A percentile compares a stretch with the other conserved stretches of the same genome.
These are phyloP conservation scores for Plagiodera versicolora DNA, from an alignment of 2,888 invertebrate species.

Conservation along the genomic window DNA sequence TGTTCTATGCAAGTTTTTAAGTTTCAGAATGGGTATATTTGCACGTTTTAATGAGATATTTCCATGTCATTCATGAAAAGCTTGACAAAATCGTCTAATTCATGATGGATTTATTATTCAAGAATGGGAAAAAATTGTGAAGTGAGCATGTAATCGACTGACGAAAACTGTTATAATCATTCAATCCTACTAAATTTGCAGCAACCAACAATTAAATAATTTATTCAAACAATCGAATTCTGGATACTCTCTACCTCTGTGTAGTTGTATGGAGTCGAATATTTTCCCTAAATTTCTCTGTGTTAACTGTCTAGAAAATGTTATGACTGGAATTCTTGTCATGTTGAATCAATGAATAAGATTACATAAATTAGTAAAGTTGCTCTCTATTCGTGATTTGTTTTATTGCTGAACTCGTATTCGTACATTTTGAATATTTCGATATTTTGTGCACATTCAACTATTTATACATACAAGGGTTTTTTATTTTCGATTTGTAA, in stretches of 20 bases:
- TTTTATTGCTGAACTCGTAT: too few species aligned
- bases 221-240: too few species aligned
- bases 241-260: too few species aligned
- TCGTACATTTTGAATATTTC: too few species aligned
- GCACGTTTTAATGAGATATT: too few species aligned
- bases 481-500: too few species aligned
- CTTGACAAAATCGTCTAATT: not conserved
- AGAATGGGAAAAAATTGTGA: not conserved
- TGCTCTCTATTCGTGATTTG: not conserved
- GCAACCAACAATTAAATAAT: not conserved
- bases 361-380: not conserved
- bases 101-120: not conserved
- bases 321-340: not conserved
- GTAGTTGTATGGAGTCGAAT: too few species aligned
- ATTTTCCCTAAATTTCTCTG: not conserved
- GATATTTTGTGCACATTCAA: too few species aligned
- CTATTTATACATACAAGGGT: too few species aligned
- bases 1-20: too few species aligned
- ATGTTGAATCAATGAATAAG: not conserved
- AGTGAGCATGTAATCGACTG: constrained; percentile 45
- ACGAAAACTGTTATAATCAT: constrained; percentile 29
- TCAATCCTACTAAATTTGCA: constrained; percentile 13
- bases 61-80: not conserved
- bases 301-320: constrained; percentile 6
- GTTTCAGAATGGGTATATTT: too few species aligned